These are phyloP conservation scores for Hydropsyche betteni DNA, from an alignment of 2,888 invertebrate genomes.

Conservation along the genomic window DNA sequence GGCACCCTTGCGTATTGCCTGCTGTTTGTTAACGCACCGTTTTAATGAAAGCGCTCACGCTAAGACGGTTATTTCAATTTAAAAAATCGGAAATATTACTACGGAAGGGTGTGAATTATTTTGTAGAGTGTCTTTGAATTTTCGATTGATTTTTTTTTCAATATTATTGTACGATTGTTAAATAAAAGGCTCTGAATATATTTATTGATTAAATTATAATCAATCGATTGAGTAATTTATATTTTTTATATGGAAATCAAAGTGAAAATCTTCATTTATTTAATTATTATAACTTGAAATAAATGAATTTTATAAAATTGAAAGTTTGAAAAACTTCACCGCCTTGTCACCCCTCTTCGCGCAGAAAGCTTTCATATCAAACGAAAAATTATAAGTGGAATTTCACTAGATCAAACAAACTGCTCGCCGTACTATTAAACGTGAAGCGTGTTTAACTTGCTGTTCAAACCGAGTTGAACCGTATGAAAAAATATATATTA, in stretches of 20 bases:
- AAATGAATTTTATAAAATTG: background rate
- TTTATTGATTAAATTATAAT: too few relatives aligned
- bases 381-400: conserved; percentile 15
- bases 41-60: conserved; percentile 8
- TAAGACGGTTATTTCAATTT: conserved; percentile 24
- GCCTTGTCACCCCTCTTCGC: conserved; percentile 2
- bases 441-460: conserved; percentile 26
- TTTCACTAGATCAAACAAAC: conserved; percentile 23
- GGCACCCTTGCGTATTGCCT: background rate
- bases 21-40: background rate
- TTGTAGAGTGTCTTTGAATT: too few relatives aligned
- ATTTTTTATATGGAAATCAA: too few relatives aligned
- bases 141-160: too few relatives aligned
- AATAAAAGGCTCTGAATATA: too few relatives aligned
- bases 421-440: conserved; percentile 4
- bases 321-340: background rate
- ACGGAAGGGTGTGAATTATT: too few relatives aligned
- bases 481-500: too few relatives aligned
- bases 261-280: too few relatives aligned
- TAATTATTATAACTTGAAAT: background rate
- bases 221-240: too few relatives aligned
- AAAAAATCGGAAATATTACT: background rate
- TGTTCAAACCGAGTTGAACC: conserved; percentile 4
- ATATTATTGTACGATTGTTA: too few relatives aligned
- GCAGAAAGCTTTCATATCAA: conserved; percentile 16